A percentile compares a stretch with the other conserved stretches of the same genome.
Evolutionary conservation across 2,888 invertebrate species (phyloP).

Genomic region (Nephrotoma flavescens): DNA sequence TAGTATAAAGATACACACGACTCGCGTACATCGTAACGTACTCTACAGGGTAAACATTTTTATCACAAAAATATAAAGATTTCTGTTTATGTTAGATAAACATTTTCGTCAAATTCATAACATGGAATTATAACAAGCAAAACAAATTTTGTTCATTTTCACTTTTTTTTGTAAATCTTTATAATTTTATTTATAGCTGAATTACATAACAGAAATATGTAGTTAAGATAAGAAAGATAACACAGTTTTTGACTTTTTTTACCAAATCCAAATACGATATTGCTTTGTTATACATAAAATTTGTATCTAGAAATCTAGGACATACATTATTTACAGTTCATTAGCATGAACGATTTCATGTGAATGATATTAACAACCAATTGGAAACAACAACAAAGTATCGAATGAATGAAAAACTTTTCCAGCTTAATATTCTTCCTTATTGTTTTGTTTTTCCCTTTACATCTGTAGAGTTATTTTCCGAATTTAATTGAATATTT

Average conservation of each 20-base stretch:
- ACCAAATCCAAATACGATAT: background rate
- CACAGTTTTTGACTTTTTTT: background rate
- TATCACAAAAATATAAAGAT: background rate
- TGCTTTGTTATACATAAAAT: background rate
- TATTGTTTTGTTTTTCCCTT: background rate
- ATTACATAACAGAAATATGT: background rate
- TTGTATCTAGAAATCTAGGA: background rate
- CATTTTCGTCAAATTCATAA: background rate
- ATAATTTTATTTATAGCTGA: background rate
- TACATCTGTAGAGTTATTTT: background rate
- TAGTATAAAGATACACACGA: background rate
- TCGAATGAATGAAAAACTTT: background rate
- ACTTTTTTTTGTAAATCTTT: background rate
- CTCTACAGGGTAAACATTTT: background rate
- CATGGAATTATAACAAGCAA: background rate
- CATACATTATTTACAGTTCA: background rate
- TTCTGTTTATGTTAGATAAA: background rate
- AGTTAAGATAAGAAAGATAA: background rate
- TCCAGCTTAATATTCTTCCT: background rate
- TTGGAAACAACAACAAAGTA: background rate
- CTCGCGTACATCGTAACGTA: background rate
- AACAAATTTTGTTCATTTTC: background rate
- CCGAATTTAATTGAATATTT: background rate
- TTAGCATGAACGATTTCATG: background rate
- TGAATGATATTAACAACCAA: background rate